Conservation (phyloP, 2,797 vertebrate species). For the Chromis chromis region DNA sequence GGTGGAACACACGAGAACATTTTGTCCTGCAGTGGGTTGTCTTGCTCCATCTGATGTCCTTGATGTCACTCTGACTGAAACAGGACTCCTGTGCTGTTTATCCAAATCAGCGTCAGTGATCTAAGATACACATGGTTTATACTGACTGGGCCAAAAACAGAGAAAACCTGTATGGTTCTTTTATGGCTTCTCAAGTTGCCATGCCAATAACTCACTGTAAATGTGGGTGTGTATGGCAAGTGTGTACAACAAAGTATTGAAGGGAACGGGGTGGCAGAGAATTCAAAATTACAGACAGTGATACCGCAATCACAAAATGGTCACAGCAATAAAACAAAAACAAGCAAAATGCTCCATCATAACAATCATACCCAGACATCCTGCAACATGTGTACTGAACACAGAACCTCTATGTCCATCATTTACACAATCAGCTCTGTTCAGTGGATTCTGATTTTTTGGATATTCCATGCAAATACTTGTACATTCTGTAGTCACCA, state of each 20-base stretch:
- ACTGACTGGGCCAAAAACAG: constrained; percentile 22
- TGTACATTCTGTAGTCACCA: constrained; percentile 8
- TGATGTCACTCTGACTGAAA: constrained; percentile 1
- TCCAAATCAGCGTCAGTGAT: constrained; percentile 23
- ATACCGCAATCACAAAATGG: constrained; percentile 14
- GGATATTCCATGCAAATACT: neutral
- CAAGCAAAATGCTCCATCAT: constrained; percentile 5
- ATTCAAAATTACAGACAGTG: constrained; percentile 19
- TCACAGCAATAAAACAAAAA: neutral
- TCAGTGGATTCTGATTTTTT: neutral
- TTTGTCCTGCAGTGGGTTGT: constrained; percentile 2
- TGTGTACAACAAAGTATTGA: constrained; percentile 28
- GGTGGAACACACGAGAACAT: constrained; percentile 23
- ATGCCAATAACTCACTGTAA: constrained; percentile 19
- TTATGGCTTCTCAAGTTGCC: constrained; percentile 14
- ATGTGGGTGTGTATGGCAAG: constrained; percentile 11
- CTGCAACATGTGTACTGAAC: neutral
- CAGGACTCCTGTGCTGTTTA: constrained; percentile 15
- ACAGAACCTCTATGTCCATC: neutral
- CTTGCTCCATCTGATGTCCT: neutral
- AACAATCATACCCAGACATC: constrained; percentile 4
- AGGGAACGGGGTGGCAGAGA: constrained; percentile 4
- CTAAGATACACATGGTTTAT: constrained; percentile 21
- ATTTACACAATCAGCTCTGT: neutral
- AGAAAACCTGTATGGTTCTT: constrained; percentile 7